Base-by-base conservation (phyloP, 2,113 vertebrate genomes). In the Takifugu flavidus region DNA sequence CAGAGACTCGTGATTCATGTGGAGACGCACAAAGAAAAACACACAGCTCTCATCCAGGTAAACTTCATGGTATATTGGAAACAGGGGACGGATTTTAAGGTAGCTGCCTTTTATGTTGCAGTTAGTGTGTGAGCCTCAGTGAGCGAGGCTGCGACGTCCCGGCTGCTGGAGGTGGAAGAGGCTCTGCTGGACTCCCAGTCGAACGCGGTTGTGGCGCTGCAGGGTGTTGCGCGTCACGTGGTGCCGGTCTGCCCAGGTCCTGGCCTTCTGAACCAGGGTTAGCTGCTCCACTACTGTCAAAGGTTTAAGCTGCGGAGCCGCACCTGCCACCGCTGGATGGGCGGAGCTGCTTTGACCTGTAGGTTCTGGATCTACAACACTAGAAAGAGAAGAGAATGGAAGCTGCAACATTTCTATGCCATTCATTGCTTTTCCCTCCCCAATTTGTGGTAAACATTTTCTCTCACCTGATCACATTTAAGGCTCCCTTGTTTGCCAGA, bases 81-180 rank as follows among this genome's bases (percentile, higher is more conserved):
- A 39, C 42, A 59, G 51, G 74, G 56, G 64, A 61, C 46, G 1
- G 44, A 26, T 43, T 65, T 52, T 42, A 62, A 62, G 8, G 25
- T 67, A 80, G 77, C 74, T 77, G 80, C 82, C 83, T 58, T 44
- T 49, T 55, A 28, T 14, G n/a, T 64, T 20, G 6, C 43, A 27
- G 15, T 39, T 28, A 43, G 55, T 64, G 27, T 1, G 51, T 20
- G n/a, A 20, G n/a, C 27, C 52, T 96, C 90, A 98, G 87, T 94
- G 94, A 86, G 90, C 88, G 80, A 89, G 87, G 86, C 90, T 93
- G 80, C 94, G 94, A 70, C 89, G 90, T 77, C 90, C 89, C n/a
- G 96, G 96, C 87, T 98, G 95, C 73, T 97, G 94, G 52, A 98
- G 82, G 54, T 92, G 79, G 50, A 87, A 87, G 25, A 78, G 70